phyloP scores from a whole-genome alignment of 2,113 vertebrate species.

The Emydocephalus ijimae region DNA sequence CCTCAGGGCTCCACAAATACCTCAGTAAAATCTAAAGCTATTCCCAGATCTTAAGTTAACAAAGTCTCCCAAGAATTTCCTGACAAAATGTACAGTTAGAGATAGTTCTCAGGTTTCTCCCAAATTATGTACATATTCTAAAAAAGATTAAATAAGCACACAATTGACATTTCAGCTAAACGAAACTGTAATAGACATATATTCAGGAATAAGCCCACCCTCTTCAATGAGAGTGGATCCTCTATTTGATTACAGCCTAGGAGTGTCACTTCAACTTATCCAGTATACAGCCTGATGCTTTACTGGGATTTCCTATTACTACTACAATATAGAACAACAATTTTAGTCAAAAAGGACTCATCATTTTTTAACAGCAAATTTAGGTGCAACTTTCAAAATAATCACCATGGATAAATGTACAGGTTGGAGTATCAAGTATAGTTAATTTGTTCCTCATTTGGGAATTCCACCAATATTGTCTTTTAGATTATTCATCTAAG shows the following conservation, averaged over 20 bases:
- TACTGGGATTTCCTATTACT: neutral
- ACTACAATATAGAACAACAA: neutral
- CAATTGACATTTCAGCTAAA: neutral
- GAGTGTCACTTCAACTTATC: neutral
- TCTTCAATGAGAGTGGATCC: neutral
- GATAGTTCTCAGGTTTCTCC: constrained; percentile 10
- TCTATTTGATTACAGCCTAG: neutral
- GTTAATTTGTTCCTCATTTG: neutral
- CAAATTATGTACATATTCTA: constrained; percentile 24
- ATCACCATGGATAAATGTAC: neutral
- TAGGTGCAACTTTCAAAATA: neutral
- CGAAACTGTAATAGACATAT: neutral
- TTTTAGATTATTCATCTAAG: neutral
- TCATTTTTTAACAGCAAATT: neutral
- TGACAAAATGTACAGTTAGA: neutral
- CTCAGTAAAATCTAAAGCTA: constrained; percentile 57
- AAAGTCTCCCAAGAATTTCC: constrained; percentile 34
- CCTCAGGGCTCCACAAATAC: constrained; percentile 71
- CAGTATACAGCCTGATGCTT: neutral
- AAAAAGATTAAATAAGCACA: neutral
- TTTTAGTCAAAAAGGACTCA: neutral
- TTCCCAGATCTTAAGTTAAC: constrained; percentile 29
- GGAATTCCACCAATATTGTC: neutral
- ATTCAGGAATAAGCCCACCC: neutral
- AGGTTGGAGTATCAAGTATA: neutral